Evolutionary conservation across 2,888 invertebrate genomes (phyloP).

Genomic region (Drosophila diplacantha): DNA sequence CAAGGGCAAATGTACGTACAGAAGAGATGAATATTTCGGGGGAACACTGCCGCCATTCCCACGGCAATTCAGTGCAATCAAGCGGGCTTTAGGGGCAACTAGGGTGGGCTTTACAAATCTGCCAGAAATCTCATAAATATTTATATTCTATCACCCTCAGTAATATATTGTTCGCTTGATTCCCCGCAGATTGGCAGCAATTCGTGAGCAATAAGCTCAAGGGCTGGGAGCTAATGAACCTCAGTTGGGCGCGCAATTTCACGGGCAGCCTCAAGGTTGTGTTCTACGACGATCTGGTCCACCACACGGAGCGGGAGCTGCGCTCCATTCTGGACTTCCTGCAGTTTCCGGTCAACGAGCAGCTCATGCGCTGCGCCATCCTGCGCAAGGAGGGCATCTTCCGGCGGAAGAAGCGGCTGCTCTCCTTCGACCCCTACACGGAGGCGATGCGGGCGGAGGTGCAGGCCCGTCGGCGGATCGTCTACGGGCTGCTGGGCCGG

Average conservation of each 20-base stretch:
- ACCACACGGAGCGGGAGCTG: constrained; percentile 81
- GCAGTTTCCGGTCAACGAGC: constrained; percentile 79
- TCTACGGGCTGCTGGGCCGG: constrained; percentile 78
- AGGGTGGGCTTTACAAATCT: not conserved
- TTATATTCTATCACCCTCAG: too few relatives aligned
- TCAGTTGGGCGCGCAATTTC: constrained; percentile 85
- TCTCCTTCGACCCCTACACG: constrained; percentile 85
- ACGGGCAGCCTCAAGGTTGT: constrained; percentile 84
- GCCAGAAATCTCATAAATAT: not conserved
- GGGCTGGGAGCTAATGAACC: constrained; percentile 84
- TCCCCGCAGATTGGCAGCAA: constrained; percentile 83
- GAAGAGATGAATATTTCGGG: not conserved
- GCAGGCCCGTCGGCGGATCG: constrained; percentile 78
- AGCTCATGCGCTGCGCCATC: constrained; percentile 81
- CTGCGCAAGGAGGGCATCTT: constrained; percentile 85
- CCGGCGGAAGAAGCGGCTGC: constrained; percentile 82
- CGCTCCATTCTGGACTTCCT: constrained; percentile 81
- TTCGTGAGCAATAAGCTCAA: constrained; percentile 83
- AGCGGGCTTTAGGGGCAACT: not conserved
- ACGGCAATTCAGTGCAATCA: constrained; percentile 6
- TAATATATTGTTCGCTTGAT: too few relatives aligned
- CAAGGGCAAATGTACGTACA: constrained; percentile 81
- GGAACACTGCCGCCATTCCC: not conserved
- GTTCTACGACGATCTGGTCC: constrained; percentile 84
- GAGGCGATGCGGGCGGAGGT: constrained; percentile 80